Evolutionary conservation across 2,797 vertebrate genomes (phyloP).

Genomic region (Sphenodon punctatus): DNA sequence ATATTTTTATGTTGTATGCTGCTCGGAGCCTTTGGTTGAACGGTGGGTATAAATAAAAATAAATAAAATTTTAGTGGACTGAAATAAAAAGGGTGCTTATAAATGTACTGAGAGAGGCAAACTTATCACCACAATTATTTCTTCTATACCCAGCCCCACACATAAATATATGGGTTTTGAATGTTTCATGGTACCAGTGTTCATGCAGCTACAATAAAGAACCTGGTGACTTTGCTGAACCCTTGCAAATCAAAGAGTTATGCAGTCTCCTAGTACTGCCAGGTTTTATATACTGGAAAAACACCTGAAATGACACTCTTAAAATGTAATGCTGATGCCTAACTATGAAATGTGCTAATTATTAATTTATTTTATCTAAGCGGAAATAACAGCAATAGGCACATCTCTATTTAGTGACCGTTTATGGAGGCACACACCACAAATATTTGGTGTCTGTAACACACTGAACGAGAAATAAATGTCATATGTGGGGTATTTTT

Average conservation of each 20-base stretch:
- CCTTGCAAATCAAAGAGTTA: neutral
- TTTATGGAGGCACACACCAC: no score
- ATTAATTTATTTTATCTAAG: neutral
- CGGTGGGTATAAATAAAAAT: no score
- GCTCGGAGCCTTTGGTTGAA: no score
- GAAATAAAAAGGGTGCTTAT: no score
- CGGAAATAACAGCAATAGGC: neutral
- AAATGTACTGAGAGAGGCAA: no score
- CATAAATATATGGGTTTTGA: no score
- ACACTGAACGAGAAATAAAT: slow-evolving; percentile 1
- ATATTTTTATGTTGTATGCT: no score
- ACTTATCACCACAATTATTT: neutral
- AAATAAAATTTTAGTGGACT: no score
- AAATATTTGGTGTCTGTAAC: neutral
- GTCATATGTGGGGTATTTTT: slow-evolving; percentile 19
- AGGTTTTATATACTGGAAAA: neutral
- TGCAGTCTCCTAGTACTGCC: neutral
- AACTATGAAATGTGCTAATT: neutral
- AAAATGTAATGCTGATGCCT: neutral
- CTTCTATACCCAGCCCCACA: no score
- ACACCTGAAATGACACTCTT: neutral
- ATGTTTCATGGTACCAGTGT: neutral
- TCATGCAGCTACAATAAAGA: neutral
- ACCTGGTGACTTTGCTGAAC: neutral
- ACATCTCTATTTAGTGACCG: no score